A percentile compares a stretch with the other conserved stretches of the same genome.
These are phyloP conservation scores for Matsumyia berberina DNA, from an alignment of 2,888 invertebrate species.

Conservation along the genomic window DNA sequence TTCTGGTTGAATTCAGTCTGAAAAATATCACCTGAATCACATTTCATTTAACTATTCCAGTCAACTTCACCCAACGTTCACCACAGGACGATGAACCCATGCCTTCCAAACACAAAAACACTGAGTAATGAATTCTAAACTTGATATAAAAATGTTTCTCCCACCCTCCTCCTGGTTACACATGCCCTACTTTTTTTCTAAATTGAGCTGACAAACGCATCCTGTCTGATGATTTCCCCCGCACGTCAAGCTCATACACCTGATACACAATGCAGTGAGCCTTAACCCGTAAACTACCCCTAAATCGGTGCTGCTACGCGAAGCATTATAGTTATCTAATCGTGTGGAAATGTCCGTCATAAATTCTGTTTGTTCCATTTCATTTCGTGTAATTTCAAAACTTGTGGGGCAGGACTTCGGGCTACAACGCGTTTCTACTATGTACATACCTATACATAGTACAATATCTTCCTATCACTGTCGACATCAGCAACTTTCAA, in stretches of 20 bases:
- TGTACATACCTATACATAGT: too few species aligned
- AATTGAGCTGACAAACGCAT: not conserved
- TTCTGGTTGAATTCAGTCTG: too few species aligned
- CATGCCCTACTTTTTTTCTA: too few species aligned
- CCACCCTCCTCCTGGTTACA: too few species aligned
- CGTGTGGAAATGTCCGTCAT: slow-evolving; percentile 70
- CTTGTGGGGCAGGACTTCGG: slow-evolving; percentile 62
- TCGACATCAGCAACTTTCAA: slow-evolving; percentile 63
- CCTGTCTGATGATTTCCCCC: not conserved
- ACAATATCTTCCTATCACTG: not conserved
- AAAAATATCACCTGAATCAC: too few species aligned
- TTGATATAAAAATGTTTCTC: too few species aligned
- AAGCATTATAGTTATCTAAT: slow-evolving; percentile 64
- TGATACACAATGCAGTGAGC: slow-evolving; percentile 15
- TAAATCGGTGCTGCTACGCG: slow-evolving; percentile 19
- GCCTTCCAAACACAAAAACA: too few species aligned
- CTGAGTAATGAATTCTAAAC: too few species aligned
- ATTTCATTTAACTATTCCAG: too few species aligned
- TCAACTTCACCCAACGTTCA: too few species aligned
- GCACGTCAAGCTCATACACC: not conserved
- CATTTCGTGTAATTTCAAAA: slow-evolving; percentile 65
- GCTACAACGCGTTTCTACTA: not conserved
- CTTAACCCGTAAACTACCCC: slow-evolving; percentile 15
- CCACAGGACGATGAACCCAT: too few species aligned
- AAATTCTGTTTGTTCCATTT: slow-evolving; percentile 70